phyloP scores from a whole-genome alignment of 2,797 vertebrate genomes.

The Eospalax fontanierii region DNA sequence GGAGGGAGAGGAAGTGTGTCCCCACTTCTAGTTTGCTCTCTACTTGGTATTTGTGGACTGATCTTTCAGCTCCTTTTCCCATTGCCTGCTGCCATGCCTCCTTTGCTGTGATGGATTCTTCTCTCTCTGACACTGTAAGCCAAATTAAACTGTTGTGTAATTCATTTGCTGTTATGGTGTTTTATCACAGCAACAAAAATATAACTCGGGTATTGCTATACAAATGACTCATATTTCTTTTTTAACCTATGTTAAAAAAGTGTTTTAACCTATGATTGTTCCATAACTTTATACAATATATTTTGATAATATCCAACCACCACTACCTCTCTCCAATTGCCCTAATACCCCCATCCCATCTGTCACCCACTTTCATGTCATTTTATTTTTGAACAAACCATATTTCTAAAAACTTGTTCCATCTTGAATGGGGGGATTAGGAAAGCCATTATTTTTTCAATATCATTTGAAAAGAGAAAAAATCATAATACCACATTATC shows the following conservation, averaged over 20 bases:
- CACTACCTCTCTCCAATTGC: not conserved
- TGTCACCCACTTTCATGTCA: not conserved
- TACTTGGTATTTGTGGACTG: not conserved
- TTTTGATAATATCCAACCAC: not conserved
- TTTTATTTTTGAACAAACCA: not conserved
- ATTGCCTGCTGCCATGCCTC: no score
- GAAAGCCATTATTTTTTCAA: not conserved
- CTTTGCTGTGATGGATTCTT: no score
- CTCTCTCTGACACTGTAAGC: no score
- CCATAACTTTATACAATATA: not conserved
- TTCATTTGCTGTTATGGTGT: no score
- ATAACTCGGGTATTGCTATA: not conserved
- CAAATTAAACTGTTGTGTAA: no score
- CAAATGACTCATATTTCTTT: not conserved
- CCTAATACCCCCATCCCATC: not conserved
- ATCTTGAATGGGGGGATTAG: not conserved
- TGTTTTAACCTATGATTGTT: no score
- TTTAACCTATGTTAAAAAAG: no score
- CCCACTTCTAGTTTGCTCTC: not conserved
- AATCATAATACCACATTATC: constrained; percentile 25
- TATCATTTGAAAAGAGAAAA: constrained; percentile 49
- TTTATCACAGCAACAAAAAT: no score
- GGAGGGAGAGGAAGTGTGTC: no score
- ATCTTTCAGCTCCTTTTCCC: no score
- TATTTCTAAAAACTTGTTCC: not conserved